Percentiles rank a stretch among this genome's conserved stretches.
Evolutionary conservation across 1,140 invertebrate species (phyloP).

Genomic region (Drosophila quadrilineata): DNA sequence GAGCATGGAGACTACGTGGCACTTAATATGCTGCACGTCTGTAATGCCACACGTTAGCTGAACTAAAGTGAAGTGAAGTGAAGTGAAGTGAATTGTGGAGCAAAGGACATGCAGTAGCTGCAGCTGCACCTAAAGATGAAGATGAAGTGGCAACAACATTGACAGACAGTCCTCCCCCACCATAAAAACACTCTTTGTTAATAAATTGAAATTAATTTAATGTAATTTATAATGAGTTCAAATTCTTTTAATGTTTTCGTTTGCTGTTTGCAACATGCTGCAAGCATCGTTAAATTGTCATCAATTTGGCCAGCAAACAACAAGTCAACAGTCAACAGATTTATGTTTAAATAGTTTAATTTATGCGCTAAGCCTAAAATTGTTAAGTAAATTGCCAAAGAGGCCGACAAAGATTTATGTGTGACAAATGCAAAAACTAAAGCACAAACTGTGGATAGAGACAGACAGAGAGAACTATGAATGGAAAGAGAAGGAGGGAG

Average conservation of each 20-base stretch:
- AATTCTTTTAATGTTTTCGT: too few relatives aligned
- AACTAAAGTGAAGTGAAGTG: too few relatives aligned
- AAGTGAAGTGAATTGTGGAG: too few relatives aligned
- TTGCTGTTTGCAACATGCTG: constrained; percentile 1
- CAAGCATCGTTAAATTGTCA: constrained; percentile 31
- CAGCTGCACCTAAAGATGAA: constrained; percentile 36
- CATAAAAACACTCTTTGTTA: constrained; percentile 36
- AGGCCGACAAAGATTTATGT: constrained; percentile 55
- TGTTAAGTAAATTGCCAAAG: constrained; percentile 53
- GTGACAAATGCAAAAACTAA: constrained; percentile 1
- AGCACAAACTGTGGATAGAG: not conserved
- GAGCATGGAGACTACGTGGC: not conserved
- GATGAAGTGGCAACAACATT: constrained; percentile 56
- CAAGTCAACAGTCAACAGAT: constrained; percentile 58
- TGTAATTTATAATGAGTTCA: constrained; percentile 75
- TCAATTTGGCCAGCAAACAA: constrained; percentile 44
- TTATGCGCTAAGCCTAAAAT: constrained; percentile 57
- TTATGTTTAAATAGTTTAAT: constrained; percentile 72
- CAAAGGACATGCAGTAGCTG: constrained; percentile 22
- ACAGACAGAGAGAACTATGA: not conserved
- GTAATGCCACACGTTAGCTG: constrained; percentile 29
- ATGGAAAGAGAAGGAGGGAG: not conserved
- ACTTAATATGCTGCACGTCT: constrained; percentile 1
- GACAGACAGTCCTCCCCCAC: constrained; percentile 36
- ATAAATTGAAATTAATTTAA: constrained; percentile 75